A percentile compares a stretch with the other conserved stretches of the same genome.
phyloP scores from a whole-genome alignment of 1,140 invertebrate genomes.

The Mizuhopecten yessoensis region DNA sequence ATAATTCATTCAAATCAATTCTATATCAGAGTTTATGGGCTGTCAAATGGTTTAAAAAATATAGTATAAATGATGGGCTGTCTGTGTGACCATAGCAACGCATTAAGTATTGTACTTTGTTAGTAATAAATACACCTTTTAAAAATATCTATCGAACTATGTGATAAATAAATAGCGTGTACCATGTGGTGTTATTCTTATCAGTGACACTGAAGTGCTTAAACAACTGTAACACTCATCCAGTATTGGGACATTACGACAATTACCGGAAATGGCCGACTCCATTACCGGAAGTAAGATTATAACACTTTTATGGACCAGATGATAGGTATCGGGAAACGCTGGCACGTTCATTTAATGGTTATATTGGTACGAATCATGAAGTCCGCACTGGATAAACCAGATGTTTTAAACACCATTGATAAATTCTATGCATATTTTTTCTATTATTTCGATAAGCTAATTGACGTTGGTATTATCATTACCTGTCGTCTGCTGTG shows the following conservation, averaged over 20 bases:
- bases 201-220: not conserved
- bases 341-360: not conserved
- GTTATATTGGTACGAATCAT: too few species aligned
- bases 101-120: not conserved
- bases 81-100: not conserved
- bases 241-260: not conserved
- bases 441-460: not conserved
- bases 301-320: not conserved
- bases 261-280: conserved; percentile 24
- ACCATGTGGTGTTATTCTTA: conserved; percentile 11
- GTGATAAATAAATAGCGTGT: not conserved
- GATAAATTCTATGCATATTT: not conserved
- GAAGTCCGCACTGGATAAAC: not conserved
- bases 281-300: conserved; percentile 22
- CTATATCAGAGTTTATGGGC: not conserved
- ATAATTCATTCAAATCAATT: not conserved
- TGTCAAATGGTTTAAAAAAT: not conserved
- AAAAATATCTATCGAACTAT: not conserved
- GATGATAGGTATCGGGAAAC: not conserved
- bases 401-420: not conserved
- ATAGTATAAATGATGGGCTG: not conserved
- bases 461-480: not conserved
- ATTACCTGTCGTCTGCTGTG: not conserved
- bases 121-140: not conserved
- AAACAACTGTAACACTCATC: not conserved